phyloP scores from a whole-genome alignment of 2,797 vertebrate species.

The Sardinella longiceps region DNA sequence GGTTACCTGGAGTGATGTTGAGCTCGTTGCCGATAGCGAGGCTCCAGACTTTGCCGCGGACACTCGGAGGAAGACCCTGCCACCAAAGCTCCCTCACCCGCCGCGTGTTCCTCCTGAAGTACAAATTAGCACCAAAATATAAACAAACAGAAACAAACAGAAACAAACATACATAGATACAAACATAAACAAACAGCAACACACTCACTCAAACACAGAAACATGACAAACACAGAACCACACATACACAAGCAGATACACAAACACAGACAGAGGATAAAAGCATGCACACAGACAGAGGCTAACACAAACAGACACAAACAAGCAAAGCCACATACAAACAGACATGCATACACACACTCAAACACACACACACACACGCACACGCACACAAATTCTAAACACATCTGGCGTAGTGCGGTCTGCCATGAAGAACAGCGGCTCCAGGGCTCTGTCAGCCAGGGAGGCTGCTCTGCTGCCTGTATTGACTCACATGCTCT shows the following conservation, averaged over 20 bases:
- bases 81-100: slow-evolving; percentile 96
- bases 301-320: neutral
- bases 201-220: neutral
- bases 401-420: neutral
- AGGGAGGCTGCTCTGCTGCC: neutral
- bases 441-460: neutral
- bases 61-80: slow-evolving; percentile 95
- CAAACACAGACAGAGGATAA: neutral
- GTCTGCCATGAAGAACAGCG: neutral
- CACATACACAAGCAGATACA: neutral
- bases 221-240: neutral
- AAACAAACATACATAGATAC: neutral
- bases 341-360: neutral
- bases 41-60: slow-evolving; percentile 95
- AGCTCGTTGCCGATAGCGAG: slow-evolving; percentile 98
- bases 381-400: neutral
- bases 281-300: neutral
- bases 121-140: neutral
- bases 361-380: neutral
- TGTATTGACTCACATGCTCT: slow-evolving; percentile 81
- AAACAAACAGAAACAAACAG: neutral
- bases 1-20: slow-evolving; percentile 94
- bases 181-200: neutral
- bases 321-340: neutral
- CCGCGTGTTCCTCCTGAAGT: slow-evolving; percentile 82